These are phyloP conservation scores for Odontophorus gujanensis DNA, from an alignment of 2,113 vertebrate species.

Conservation along the genomic window DNA sequence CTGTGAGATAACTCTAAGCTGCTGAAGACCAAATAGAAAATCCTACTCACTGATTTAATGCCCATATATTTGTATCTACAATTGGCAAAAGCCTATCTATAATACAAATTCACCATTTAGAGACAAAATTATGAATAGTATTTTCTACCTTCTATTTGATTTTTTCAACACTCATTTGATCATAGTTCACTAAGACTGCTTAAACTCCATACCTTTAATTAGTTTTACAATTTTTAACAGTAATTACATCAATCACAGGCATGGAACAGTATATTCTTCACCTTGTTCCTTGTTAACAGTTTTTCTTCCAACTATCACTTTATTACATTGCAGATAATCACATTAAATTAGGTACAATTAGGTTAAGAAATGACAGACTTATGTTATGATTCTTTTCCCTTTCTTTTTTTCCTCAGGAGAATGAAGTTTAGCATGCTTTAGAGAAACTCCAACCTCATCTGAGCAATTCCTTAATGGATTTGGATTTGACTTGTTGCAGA, in stretches of 20 bases:
- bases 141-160: background rate
- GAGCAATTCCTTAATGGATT: slow-evolving; percentile 6
- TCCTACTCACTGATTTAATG: slow-evolving; percentile 40
- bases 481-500: slow-evolving; percentile 17
- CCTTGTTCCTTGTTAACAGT: background rate
- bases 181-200: background rate
- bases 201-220: background rate
- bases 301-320: slow-evolving; percentile 3
- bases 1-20: slow-evolving; percentile 66
- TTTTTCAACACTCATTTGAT: background rate
- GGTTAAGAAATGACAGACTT: slow-evolving; percentile 3
- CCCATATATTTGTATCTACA: background rate
- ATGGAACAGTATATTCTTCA: background rate
- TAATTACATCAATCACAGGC: background rate
- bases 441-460: background rate
- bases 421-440: background rate
- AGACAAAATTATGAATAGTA: background rate
- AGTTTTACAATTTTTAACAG: background rate
- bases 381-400: background rate
- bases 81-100: background rate
- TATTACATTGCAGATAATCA: background rate
- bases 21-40: slow-evolving; percentile 69
- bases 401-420: background rate
- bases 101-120: slow-evolving; percentile 14
- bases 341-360: slow-evolving; percentile 11